Conservation (phyloP, 2,113 vertebrate species). For the Delphinus delphis region DNA sequence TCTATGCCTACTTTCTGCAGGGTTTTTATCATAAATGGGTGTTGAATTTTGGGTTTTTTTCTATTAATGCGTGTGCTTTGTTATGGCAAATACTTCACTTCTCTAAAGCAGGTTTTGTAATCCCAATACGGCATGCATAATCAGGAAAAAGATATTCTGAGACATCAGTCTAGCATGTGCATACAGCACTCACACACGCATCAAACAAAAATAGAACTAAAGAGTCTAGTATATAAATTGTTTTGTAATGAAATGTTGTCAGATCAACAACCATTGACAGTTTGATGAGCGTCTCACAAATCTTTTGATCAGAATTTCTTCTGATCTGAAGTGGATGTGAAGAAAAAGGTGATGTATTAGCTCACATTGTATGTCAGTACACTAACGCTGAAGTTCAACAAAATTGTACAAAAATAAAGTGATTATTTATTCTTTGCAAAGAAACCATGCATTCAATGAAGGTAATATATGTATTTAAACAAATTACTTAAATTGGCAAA, state of each 20-base stretch:
- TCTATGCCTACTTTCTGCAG: too few relatives aligned
- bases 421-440: background rate
- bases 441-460: background rate
- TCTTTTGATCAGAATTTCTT: background rate
- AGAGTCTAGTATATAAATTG: background rate
- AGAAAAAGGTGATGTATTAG: background rate
- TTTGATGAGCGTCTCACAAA: background rate
- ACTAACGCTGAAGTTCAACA: background rate
- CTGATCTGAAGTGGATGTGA: background rate
- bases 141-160: background rate
- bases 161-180: background rate
- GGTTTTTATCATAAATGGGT: too few relatives aligned
- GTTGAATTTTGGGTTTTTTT: too few relatives aligned
- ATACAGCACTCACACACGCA: background rate
- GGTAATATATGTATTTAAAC: background rate
- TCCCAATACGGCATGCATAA: background rate
- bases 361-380: background rate
- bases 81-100: background rate
- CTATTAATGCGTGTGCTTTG: background rate
- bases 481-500: background rate
- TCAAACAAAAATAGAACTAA: background rate
- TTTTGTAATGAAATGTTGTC: background rate
- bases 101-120: background rate
- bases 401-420: background rate
- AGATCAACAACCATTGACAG: background rate